Conservation (phyloP, 2,797 vertebrate genomes). For the Odontamblyopus lacepedii region DNA sequence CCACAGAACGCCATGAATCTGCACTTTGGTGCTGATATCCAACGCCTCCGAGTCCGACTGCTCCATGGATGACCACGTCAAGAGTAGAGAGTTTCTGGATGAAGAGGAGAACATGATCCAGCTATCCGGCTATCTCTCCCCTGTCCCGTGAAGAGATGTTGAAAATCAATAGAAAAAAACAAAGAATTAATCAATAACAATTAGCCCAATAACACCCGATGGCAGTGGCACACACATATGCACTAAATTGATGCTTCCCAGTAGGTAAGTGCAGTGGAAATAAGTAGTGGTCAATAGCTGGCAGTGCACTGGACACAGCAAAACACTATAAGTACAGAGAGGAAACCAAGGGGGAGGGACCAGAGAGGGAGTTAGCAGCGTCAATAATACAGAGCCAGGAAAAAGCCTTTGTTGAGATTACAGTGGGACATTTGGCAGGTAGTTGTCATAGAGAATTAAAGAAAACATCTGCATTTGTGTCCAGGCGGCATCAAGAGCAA, state of each 20-base stretch:
- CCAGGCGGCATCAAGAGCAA: slow-evolving; percentile 30
- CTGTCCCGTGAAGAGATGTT: slow-evolving; percentile 31
- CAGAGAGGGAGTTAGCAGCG: slow-evolving; percentile 41
- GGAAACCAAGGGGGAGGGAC: slow-evolving; percentile 12
- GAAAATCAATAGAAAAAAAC: slow-evolving; percentile 40
- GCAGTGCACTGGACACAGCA: slow-evolving; percentile 16
- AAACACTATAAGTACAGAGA: neutral
- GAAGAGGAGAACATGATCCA: slow-evolving; percentile 90
- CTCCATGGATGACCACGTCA: slow-evolving; percentile 91
- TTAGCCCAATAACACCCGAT: slow-evolving; percentile 30
- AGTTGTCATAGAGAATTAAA: slow-evolving; percentile 23
- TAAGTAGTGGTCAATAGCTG: slow-evolving; percentile 67
- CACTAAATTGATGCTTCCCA: slow-evolving; percentile 38
- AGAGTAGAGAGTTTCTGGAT: slow-evolving; percentile 83
- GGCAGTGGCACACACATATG: slow-evolving; percentile 6
- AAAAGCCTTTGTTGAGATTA: slow-evolving; percentile 71
- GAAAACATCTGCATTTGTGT: slow-evolving; percentile 29
- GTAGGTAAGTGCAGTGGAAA: slow-evolving; percentile 73
- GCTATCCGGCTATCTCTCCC: slow-evolving; percentile 21
- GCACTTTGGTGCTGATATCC: slow-evolving; percentile 97
- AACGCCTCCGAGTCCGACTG: slow-evolving; percentile 86
- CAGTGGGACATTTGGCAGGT: slow-evolving; percentile 50
- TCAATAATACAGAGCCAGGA: slow-evolving; percentile 67
- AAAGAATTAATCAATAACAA: slow-evolving; percentile 53
- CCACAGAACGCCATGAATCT: slow-evolving; percentile 94